A percentile compares a stretch with the other conserved stretches of the same genome.
These are phyloP conservation scores for Oriolus oriolus DNA, from an alignment of 2,113 vertebrate genomes.

Conservation along the genomic window DNA sequence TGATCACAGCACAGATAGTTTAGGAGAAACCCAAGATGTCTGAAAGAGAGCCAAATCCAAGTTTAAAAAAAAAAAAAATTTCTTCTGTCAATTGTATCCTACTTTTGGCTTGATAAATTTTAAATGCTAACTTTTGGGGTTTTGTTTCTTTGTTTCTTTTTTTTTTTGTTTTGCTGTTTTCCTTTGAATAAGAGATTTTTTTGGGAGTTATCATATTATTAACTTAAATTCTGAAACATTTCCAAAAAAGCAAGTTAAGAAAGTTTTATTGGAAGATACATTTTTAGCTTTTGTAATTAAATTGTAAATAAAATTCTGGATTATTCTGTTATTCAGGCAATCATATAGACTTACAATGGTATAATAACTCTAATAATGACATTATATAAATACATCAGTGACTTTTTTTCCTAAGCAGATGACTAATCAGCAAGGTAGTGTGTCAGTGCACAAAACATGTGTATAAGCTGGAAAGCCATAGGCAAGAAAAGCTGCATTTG, in stretches of 20 bases:
- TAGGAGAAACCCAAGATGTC: not conserved
- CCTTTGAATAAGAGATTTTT: not conserved
- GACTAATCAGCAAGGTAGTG: not conserved
- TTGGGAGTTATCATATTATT: accelerated
- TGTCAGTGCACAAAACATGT: not conserved
- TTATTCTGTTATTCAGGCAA: not conserved
- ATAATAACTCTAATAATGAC: not conserved
- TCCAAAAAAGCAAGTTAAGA: not conserved
- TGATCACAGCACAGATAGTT: not conserved
- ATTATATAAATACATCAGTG: not conserved
- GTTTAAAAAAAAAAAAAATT: not conserved
- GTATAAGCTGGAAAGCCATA: not conserved
- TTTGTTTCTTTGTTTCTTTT: not conserved
- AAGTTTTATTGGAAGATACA: accelerated
- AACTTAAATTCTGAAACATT: not conserved
- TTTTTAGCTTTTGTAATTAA: not conserved
- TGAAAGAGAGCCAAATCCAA: not conserved
- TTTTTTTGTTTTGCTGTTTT: not conserved
- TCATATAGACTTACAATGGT: not conserved
- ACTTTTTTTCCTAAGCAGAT: not conserved
- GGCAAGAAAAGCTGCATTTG: not conserved
- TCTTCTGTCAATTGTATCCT: not conserved
- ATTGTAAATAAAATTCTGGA: not conserved
- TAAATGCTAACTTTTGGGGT: accelerated
- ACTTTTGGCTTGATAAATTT: not conserved